phyloP scores from a whole-genome alignment of 2,888 invertebrate species.

The Sphaeridia pumilis region DNA sequence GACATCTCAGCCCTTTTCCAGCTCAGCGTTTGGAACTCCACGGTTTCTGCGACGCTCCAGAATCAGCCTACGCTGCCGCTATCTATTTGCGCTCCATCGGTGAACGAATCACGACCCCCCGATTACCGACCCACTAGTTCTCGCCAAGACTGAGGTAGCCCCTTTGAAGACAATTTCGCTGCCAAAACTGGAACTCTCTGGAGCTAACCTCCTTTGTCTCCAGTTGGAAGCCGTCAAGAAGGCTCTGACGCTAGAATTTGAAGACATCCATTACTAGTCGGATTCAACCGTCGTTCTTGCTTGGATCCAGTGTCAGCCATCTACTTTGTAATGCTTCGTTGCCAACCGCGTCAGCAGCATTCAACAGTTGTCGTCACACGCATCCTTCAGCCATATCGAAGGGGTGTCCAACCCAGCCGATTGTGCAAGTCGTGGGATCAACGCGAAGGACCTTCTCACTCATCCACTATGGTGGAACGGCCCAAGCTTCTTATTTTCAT shows the following conservation, averaged over 20 bases:
- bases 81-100: conserved; percentile 7
- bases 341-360: conserved; percentile 24
- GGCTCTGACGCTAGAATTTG: background rate
- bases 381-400: conserved; percentile 11
- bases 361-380: conserved; percentile 7
- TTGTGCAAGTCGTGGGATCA: conserved; percentile 6
- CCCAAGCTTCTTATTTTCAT: background rate
- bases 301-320: background rate
- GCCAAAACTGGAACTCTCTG: conserved; percentile 36
- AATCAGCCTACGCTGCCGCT: conserved; percentile 9
- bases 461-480: background rate
- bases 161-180: conserved; percentile 32
- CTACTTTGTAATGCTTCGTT: conserved; percentile 16
- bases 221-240: conserved; percentile 15
- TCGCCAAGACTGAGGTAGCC: conserved; percentile 32
- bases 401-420: conserved; percentile 10
- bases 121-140: conserved; percentile 14
- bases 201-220: conserved; percentile 30
- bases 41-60: conserved; percentile 14
- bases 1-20: background rate
- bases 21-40: background rate
- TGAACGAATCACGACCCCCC: background rate
- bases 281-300: conserved; percentile 1
- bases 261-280: background rate
- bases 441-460: background rate